These are phyloP conservation scores for Pelvicachromis taeniatus DNA, from an alignment of 2,113 vertebrate genomes.

Conservation along the genomic window DNA sequence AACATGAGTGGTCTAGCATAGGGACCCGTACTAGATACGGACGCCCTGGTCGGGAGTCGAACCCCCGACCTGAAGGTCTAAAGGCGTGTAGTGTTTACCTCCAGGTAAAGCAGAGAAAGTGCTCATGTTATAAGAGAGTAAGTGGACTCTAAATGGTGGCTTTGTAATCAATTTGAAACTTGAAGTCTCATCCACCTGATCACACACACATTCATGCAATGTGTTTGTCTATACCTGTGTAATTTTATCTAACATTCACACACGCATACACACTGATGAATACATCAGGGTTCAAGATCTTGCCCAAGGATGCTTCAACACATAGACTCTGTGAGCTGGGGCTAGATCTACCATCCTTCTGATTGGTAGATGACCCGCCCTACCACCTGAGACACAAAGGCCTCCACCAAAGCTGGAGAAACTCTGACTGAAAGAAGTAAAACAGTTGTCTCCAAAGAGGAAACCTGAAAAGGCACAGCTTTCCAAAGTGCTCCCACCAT, in stretches of 20 bases:
- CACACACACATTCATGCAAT: no score
- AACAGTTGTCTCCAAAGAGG: neutral
- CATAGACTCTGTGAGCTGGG: neutral
- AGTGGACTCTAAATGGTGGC: no score
- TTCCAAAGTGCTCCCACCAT: neutral
- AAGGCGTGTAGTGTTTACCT: neutral
- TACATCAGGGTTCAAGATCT: no score
- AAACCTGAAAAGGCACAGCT: fast-evolving
- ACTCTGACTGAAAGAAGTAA: neutral
- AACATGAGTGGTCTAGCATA: fast-evolving
- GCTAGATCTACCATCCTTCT: neutral
- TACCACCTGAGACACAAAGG: neutral
- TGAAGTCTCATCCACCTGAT: no score
- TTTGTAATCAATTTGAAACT: no score
- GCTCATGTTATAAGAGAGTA: neutral
- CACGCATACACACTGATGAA: no score
- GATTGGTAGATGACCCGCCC: neutral
- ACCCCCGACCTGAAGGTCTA: neutral
- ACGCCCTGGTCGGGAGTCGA: neutral
- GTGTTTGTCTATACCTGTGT: no score
- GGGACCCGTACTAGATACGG: neutral
- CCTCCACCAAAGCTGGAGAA: neutral
- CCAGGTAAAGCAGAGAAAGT: neutral
- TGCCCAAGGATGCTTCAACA: no score
- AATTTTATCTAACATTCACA: no score